A percentile compares a stretch with the other conserved stretches of the same genome.
Evolutionary conservation across 1,140 invertebrate species (phyloP).

Genomic region (Lepidurus couesii): DNA sequence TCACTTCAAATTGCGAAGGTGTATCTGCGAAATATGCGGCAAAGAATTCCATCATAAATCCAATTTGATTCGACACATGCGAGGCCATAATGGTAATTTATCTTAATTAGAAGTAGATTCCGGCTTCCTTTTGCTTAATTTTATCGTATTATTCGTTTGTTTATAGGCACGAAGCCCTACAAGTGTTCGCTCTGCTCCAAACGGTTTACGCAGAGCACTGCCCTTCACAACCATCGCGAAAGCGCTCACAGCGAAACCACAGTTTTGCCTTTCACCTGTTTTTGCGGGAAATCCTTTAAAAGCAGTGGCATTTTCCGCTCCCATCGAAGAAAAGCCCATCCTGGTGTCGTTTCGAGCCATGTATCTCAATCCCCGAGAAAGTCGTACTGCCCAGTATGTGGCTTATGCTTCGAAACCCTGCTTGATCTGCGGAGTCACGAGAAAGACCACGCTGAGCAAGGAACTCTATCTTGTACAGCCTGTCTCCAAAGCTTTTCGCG

Average conservation of each 20-base stretch:
- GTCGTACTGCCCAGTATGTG: not conserved
- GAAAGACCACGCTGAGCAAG: not conserved
- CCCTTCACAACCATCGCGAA: not conserved
- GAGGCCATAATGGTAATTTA: not conserved
- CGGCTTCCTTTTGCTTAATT: not conserved
- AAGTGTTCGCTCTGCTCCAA: constrained; percentile 1
- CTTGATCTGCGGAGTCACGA: not conserved
- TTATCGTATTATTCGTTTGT: not conserved
- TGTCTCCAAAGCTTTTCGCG: not conserved
- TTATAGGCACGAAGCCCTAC: not conserved
- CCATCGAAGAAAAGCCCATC: not conserved
- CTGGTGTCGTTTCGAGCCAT: not conserved
- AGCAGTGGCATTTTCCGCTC: not conserved
- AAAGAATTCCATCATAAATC: not conserved
- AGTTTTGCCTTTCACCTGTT: not conserved
- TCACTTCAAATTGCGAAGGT: not conserved
- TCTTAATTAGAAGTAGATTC: not conserved
- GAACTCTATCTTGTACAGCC: not conserved
- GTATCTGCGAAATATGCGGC: constrained; percentile 2
- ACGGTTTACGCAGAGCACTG: not conserved
- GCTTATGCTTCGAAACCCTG: not conserved
- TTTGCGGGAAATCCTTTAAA: not conserved
- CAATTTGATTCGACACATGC: constrained; percentile 14
- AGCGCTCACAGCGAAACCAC: not conserved
- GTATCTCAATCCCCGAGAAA: not conserved